Percentiles rank a stretch among this genome's conserved stretches.
Evolutionary conservation across 2,797 vertebrate genomes (phyloP).

Genomic region (Cossypha heuglini): DNA sequence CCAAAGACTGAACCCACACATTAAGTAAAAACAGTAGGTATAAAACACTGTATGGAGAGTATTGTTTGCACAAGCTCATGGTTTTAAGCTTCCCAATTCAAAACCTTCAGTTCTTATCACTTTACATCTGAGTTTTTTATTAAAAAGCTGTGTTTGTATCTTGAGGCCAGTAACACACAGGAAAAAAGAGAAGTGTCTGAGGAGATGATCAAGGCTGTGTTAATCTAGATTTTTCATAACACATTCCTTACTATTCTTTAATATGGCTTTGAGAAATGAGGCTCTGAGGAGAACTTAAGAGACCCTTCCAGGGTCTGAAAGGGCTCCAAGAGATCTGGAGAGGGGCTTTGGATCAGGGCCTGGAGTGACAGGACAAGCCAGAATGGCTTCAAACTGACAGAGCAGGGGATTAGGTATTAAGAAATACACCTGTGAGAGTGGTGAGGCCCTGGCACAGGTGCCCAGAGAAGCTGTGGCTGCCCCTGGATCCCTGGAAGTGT

Average conservation of each 20-base stretch:
- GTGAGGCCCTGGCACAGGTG: fast-evolving
- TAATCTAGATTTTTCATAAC: neutral
- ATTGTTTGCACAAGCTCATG: neutral
- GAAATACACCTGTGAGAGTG: neutral
- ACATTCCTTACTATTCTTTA: neutral
- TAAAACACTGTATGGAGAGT: neutral
- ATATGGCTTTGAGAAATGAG: neutral
- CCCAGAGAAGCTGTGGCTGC: neutral
- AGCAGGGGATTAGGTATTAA: neutral
- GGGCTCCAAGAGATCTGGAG: neutral
- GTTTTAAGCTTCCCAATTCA: neutral
- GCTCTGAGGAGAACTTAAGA: neutral
- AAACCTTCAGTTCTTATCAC: neutral
- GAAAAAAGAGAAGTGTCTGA: neutral
- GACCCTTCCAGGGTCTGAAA: neutral
- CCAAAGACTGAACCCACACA: neutral
- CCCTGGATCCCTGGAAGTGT: neutral
- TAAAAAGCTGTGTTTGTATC: neutral
- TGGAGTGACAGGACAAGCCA: neutral
- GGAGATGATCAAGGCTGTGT: neutral
- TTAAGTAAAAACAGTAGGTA: neutral
- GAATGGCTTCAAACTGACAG: neutral
- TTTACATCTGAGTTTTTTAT: neutral
- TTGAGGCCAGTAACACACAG: neutral
- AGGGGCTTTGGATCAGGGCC: neutral